These are phyloP conservation scores for Eueremaeus valkanovi DNA, from an alignment of 2,888 invertebrate genomes.

Conservation along the genomic window DNA sequence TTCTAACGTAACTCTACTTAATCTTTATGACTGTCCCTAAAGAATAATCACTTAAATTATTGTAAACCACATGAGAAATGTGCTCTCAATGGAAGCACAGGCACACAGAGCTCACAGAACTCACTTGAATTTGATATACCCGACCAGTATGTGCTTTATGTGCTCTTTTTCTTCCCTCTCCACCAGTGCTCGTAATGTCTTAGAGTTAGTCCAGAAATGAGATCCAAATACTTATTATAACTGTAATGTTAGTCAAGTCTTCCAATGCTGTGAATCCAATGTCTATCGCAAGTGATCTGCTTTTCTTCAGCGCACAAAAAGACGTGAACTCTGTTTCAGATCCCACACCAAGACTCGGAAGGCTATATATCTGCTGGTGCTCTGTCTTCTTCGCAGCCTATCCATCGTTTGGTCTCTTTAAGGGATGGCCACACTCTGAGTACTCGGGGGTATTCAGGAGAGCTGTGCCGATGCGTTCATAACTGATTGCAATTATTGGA, in stretches of 20 bases:
- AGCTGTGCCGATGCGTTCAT: too few relatives aligned
- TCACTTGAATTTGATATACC: slow-evolving; percentile 24
- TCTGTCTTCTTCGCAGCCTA: slow-evolving; percentile 28
- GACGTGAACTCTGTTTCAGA: slow-evolving; percentile 23
- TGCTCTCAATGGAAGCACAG: neutral
- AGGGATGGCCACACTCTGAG: too few relatives aligned
- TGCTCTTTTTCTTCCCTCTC: neutral
- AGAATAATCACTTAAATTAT: slow-evolving; percentile 35
- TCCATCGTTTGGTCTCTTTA: too few relatives aligned
- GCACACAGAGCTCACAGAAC: neutral
- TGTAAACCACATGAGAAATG: slow-evolving; percentile 35
- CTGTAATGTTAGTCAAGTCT: slow-evolving; percentile 20
- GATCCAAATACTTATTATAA: neutral
- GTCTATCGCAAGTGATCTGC: slow-evolving; percentile 29
- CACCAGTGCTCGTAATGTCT: neutral
- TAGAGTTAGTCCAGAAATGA: neutral
- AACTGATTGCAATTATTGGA: too few relatives aligned
- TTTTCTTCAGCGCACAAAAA: slow-evolving; percentile 18
- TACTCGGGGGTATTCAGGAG: too few relatives aligned
- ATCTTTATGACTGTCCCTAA: slow-evolving; percentile 31
- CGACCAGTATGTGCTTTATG: slow-evolving; percentile 24
- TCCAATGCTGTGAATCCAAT: slow-evolving; percentile 16
- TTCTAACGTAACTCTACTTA: slow-evolving; percentile 29
- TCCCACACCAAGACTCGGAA: slow-evolving; percentile 18
- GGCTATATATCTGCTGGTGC: slow-evolving; percentile 24